A percentile compares a stretch with the other conserved stretches of the same genome.
These are phyloP conservation scores for Etheostoma spectabile DNA, from an alignment of 2,113 vertebrate species.

Conservation along the genomic window DNA sequence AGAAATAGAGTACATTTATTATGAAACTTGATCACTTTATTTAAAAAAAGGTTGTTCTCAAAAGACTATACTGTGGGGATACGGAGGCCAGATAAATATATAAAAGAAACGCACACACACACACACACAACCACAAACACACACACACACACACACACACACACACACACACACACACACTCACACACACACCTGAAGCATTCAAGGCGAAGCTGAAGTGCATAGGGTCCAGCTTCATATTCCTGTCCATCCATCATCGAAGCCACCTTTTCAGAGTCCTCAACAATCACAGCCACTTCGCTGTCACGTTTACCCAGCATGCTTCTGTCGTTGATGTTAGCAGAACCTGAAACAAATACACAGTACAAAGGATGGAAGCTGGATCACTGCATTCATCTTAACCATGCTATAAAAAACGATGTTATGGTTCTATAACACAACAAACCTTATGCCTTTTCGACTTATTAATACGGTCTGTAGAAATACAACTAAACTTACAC, in stretches of 20 bases:
- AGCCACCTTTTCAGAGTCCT: conserved; percentile 88
- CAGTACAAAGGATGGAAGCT: not conserved
- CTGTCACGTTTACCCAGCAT: conserved; percentile 99
- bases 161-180: not conserved
- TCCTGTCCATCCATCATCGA: conserved; percentile 91
- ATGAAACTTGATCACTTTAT: not conserved
- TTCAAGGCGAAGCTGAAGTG: conserved; percentile 90
- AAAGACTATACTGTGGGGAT: not conserved
- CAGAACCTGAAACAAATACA: conserved; percentile 86
- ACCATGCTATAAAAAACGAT: not conserved
- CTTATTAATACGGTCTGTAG: not conserved
- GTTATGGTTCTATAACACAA: not conserved
- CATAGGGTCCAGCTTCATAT: conserved; percentile 90
- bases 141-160: not conserved
- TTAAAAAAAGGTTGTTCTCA: not conserved
- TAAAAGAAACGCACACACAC: not conserved
- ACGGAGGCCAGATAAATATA: not conserved
- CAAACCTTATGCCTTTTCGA: not conserved
- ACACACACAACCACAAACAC: too few relatives aligned
- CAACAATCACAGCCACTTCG: conserved; percentile 92
- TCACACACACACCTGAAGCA: conserved; percentile 90
- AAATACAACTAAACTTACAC: not conserved
- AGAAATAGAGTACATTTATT: not conserved
- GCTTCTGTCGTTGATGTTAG: conserved; percentile 98
- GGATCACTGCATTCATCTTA: not conserved